Percentiles rank a stretch among this genome's conserved stretches.
Evolutionary conservation across 2,888 invertebrate genomes (phyloP).

Genomic region (Cryptus armator): DNA sequence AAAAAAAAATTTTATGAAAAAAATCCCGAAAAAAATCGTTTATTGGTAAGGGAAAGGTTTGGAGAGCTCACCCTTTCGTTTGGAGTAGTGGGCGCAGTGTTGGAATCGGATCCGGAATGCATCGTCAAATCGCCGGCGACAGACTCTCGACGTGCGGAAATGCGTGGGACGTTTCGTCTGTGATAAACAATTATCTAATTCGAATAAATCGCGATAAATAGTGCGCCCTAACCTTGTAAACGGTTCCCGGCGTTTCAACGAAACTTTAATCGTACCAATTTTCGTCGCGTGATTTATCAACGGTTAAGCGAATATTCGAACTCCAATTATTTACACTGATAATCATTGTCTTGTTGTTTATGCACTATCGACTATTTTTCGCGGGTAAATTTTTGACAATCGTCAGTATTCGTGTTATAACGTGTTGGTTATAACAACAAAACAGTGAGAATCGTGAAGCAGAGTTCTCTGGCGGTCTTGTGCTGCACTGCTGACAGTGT

Average conservation of each 20-base stretch:
- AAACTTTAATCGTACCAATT: background rate
- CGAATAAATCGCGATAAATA: background rate
- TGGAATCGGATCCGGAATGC: conserved; percentile 58
- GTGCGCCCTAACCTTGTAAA: background rate
- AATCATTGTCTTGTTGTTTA: background rate
- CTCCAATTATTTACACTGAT: background rate
- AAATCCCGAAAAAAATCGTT: background rate
- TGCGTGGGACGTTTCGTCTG: background rate
- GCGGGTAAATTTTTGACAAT: conserved; percentile 16
- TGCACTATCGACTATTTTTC: conserved; percentile 9
- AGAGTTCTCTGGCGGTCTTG: background rate
- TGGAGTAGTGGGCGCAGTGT: conserved; percentile 1
- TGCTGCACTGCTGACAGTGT: no score
- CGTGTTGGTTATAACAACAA: conserved; percentile 17
- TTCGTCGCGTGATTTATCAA: background rate
- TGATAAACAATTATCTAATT: background rate
- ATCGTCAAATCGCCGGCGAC: conserved; percentile 10
- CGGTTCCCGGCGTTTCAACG: background rate
- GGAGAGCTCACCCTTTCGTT: conserved; percentile 51
- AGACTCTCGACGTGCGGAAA: background rate
- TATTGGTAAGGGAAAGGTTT: background rate
- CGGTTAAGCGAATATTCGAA: background rate
- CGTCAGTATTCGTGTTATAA: background rate
- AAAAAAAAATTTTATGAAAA: conserved; percentile 20
- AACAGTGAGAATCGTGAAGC: background rate